Conservation (phyloP, 2,888 invertebrate genomes). For the Subacronicta megacephala region DNA sequence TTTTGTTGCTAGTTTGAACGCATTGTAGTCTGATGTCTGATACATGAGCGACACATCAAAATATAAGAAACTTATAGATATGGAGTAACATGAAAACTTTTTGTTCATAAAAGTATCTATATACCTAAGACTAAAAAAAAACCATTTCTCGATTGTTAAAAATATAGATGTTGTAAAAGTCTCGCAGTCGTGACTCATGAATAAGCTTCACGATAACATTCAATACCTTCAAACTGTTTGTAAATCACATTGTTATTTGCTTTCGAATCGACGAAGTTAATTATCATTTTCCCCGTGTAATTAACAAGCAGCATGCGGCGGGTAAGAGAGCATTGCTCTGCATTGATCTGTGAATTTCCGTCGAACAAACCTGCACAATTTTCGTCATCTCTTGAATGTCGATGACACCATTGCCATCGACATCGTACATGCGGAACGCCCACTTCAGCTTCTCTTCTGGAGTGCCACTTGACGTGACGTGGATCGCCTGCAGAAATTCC, state of each 20-base stretch:
- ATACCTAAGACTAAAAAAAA: constrained; percentile 52
- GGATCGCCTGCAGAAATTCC: constrained; percentile 99
- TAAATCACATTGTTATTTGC: constrained; percentile 9
- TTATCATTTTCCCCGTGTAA: constrained; percentile 6
- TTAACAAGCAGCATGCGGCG: constrained; percentile 12
- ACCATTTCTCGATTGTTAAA: constrained; percentile 29
- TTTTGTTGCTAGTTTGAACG: not conserved
- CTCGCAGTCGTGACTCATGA: constrained; percentile 34
- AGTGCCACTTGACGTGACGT: constrained; percentile 98
- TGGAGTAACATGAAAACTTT: constrained; percentile 4
- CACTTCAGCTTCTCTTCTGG: constrained; percentile 99
- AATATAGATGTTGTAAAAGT: constrained; percentile 41
- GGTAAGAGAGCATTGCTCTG: constrained; percentile 19
- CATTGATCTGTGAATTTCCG: constrained; percentile 22
- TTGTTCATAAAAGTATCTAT: constrained; percentile 18
- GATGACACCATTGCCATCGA: constrained; percentile 99
- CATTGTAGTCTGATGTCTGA: not conserved
- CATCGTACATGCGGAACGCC: constrained; percentile 99
- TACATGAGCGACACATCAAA: not conserved
- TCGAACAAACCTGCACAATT: constrained; percentile 96
- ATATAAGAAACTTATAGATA: not conserved
- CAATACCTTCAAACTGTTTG: constrained; percentile 6
- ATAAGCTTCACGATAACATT: constrained; percentile 26
- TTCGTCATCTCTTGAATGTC: constrained; percentile 99
- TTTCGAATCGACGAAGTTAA: constrained; percentile 4